Conservation (phyloP, 2,113 vertebrate genomes). For the Thunnus thynnus region DNA sequence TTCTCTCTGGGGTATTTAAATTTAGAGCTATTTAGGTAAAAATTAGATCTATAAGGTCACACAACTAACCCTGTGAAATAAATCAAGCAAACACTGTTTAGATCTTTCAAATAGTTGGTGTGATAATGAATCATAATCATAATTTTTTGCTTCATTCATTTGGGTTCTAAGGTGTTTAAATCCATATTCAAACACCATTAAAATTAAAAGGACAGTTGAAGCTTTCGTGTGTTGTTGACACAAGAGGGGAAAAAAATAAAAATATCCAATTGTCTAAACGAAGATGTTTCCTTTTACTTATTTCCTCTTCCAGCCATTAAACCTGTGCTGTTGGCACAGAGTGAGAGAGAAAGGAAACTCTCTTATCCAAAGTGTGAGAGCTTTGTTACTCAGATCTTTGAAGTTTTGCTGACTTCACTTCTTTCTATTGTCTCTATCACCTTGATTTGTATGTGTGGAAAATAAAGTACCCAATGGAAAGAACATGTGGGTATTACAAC, state of each 20-base stretch:
- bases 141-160: not conserved
- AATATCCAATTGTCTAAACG: constrained; percentile 6
- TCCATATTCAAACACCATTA: not conserved
- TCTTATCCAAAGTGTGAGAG: not conserved
- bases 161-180: not conserved
- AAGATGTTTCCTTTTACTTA: constrained; percentile 26
- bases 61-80: too few relatives aligned
- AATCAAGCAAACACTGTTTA: too few relatives aligned
- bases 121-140: too few relatives aligned
- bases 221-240: not conserved
- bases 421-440: constrained; percentile 29
- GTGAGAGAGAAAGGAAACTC: not conserved
- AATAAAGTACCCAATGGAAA: not conserved
- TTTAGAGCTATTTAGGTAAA: too few relatives aligned
- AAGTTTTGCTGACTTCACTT: not conserved
- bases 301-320: constrained; percentile 31
- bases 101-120: too few relatives aligned
- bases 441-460: not conserved
- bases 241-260: constrained; percentile 7
- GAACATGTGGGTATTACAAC: not conserved
- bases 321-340: not conserved
- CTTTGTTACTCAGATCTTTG: not conserved
- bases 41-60: too few relatives aligned
- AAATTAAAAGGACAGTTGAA: not conserved
- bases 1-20: too few relatives aligned